Percentiles rank a stretch among this genome's conserved stretches.
Evolutionary conservation across 2,888 invertebrate genomes (phyloP).

Genomic region (Sisyra terminalis): DNA sequence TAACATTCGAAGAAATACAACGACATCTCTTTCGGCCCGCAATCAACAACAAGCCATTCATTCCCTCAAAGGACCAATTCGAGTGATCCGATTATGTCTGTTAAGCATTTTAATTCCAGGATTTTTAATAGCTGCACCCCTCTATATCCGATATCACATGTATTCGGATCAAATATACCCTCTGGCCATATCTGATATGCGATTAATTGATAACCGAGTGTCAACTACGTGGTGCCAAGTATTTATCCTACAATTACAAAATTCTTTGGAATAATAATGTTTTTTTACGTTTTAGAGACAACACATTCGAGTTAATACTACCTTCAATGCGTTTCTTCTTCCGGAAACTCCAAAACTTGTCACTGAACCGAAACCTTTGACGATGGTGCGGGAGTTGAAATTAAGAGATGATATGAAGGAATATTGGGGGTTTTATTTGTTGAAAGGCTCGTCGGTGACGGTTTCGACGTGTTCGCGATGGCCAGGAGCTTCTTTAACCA

Average conservation of each 20-base stretch:
- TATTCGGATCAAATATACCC: conserved; percentile 56
- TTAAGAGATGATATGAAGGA: conserved; percentile 69
- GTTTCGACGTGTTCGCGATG: conserved; percentile 62
- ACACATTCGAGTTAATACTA: conserved; percentile 49
- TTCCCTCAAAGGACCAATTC: conserved; percentile 30
- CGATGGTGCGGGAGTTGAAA: conserved; percentile 49
- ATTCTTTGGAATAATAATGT: no score
- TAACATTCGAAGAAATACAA: no score
- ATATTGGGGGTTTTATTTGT: conserved; percentile 68
- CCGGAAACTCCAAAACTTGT: conserved; percentile 41
- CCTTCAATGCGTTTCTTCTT: conserved; percentile 59
- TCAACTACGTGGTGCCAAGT: conserved; percentile 73
- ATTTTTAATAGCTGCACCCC: conserved; percentile 45
- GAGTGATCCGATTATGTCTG: conserved; percentile 41
- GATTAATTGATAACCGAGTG: conserved; percentile 52
- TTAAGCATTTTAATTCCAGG: conserved; percentile 49
- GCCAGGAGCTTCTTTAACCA: conserved; percentile 60
- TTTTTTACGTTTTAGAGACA: conserved; percentile 35
- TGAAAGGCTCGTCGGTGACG: conserved; percentile 55
- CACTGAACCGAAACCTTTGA: conserved; percentile 38
- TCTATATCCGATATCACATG: conserved; percentile 53
- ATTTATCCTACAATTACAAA: conserved; percentile 16
- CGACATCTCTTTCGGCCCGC: no score
- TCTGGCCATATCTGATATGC: conserved; percentile 58
- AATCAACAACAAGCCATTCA: not conserved